Conservation (phyloP, 2,888 invertebrate species). For the Lepidocyrtinus sp. region DNA sequence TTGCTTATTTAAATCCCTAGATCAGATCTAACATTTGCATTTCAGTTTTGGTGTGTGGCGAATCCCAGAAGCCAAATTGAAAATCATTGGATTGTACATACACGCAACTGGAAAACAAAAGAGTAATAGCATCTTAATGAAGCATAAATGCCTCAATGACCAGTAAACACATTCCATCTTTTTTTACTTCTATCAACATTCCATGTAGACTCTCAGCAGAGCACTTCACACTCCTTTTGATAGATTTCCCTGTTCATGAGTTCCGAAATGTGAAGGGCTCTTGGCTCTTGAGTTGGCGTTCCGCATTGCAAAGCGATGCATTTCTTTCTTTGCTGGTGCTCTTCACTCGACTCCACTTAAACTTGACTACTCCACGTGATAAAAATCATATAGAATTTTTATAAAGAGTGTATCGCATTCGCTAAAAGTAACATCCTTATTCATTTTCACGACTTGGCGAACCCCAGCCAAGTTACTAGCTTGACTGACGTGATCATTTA, state of each 20-base stretch:
- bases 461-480: slow-evolving; percentile 21
- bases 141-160: background rate
- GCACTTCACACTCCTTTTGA: slow-evolving; percentile 4
- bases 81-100: background rate
- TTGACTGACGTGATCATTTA: slow-evolving; percentile 30
- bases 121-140: background rate
- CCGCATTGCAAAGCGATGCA: slow-evolving; percentile 19
- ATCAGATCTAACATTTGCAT: too few relatives aligned
- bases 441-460: background rate
- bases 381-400: too few relatives aligned
- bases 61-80: background rate
- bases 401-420: background rate
- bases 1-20: too few relatives aligned
- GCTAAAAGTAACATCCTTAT: background rate
- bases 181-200: background rate
- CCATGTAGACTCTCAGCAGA: background rate
- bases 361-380: background rate
- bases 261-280: slow-evolving; percentile 33
- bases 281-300: slow-evolving; percentile 9
- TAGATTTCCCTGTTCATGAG: slow-evolving; percentile 24
- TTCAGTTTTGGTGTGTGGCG: too few relatives aligned
- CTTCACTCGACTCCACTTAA: too few relatives aligned
- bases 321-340: too few relatives aligned
- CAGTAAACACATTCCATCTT: background rate
- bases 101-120: background rate